phyloP scores from a whole-genome alignment of 2,888 invertebrate genomes.

The Parascotia fuliginaria region DNA sequence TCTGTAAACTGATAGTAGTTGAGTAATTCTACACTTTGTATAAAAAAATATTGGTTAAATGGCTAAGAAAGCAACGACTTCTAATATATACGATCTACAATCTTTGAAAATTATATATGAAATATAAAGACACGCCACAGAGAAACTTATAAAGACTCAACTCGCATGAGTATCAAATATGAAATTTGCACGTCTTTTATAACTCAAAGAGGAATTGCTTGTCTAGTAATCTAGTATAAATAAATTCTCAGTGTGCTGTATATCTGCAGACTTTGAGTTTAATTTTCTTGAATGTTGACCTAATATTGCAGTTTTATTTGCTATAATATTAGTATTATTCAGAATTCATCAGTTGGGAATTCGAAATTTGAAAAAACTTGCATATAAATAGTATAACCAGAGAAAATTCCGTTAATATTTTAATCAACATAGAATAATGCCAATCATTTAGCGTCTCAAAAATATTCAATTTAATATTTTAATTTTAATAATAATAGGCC shows the following conservation, averaged over 20 bases:
- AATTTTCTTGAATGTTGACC: not conserved
- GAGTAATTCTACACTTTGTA: not conserved
- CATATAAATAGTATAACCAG: too few species aligned
- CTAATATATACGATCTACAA: constrained; percentile 9
- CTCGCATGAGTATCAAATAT: constrained; percentile 24
- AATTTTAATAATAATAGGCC: too few species aligned
- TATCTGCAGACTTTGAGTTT: constrained; percentile 2
- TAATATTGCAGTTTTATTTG: not conserved
- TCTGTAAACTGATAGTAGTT: too few species aligned
- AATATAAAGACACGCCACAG: constrained; percentile 10
- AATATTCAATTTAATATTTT: too few species aligned
- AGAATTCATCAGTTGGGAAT: too few species aligned
- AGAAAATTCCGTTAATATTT: too few species aligned
- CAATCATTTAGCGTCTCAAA: too few species aligned
- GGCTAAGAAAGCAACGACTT: not conserved
- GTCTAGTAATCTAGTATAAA: constrained; percentile 26
- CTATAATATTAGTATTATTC: too few species aligned
- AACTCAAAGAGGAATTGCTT: constrained; percentile 26
- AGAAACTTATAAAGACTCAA: constrained; percentile 23
- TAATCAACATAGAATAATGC: too few species aligned
- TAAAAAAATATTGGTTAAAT: not conserved
- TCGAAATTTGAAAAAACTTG: too few species aligned
- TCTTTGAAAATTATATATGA: constrained; percentile 17
- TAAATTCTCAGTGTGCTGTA: constrained; percentile 13
- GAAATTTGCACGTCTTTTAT: constrained; percentile 30